Conservation (phyloP, 2,113 vertebrate species). For the Anolis carolinensis region DNA sequence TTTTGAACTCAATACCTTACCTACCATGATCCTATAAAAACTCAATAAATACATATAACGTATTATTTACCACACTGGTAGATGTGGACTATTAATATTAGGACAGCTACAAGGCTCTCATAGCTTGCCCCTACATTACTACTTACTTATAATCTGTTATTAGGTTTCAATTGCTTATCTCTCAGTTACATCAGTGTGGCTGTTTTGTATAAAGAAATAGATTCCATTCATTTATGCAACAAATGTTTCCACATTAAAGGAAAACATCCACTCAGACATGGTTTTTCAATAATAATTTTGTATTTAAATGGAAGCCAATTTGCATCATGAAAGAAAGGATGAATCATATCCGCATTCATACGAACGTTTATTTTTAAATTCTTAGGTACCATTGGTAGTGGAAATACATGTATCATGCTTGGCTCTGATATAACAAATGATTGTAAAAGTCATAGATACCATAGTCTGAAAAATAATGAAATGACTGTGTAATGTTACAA, state of each 20-base stretch:
- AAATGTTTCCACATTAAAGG: constrained; percentile 33
- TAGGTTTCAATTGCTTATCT: not conserved
- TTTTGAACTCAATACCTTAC: too few relatives aligned
- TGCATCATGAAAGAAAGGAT: constrained; percentile 56
- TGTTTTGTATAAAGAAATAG: constrained; percentile 9
- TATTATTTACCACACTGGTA: not conserved
- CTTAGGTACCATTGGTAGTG: constrained; percentile 48
- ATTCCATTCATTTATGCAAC: constrained; percentile 14
- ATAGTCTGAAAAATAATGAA: constrained; percentile 33
- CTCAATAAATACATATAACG: not conserved
- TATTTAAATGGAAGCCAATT: constrained; percentile 53
- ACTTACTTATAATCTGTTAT: not conserved
- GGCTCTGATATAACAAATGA: constrained; percentile 22
- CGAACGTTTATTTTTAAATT: constrained; percentile 67
- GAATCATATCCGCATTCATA: constrained; percentile 49
- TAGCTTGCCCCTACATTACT: not conserved
- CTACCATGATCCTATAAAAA: too few relatives aligned
- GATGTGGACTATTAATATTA: not conserved
- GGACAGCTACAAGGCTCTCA: not conserved
- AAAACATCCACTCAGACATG: constrained; percentile 23
- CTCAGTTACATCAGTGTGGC: not conserved
- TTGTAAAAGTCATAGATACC: constrained; percentile 44
- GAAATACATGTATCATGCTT: constrained; percentile 50
- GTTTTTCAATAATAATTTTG: constrained; percentile 51
- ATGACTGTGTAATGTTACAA: constrained; percentile 38